Base-by-base conservation (phyloP, 2,797 vertebrate species). In the Argentina silus region DNA sequence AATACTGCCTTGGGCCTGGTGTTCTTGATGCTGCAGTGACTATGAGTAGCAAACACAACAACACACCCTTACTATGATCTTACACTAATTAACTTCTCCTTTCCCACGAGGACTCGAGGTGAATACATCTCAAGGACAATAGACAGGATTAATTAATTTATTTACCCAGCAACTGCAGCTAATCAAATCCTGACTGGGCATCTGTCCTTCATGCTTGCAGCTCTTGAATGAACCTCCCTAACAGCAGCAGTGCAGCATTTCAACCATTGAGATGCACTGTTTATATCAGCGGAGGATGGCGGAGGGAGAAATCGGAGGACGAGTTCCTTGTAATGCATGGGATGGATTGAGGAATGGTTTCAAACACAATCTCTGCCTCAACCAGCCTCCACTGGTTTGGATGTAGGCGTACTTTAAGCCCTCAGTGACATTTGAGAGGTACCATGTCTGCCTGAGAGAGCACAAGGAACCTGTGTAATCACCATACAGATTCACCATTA, bases 81-180 rank as follows among this genome's bases (percentile, higher is more conserved):
- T 91, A 36, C 27, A 36, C 27, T 36, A 89, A 90, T 93, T 91
- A 90, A 85, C 84, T 90, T 88, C 78, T 79, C 57, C 80, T 88
- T 78, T 90, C 87, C 81, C 63, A 70, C 63, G 86, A 89, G 87
- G 82, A 84, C 87, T 79, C 74, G 77, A 72, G 75, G 80, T 83
- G 84, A 88, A 89, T 86, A 87, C 87, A 89, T 88, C 86, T 89
- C 84, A 91, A 91, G 88, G 90, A 92, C 90, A 90, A 91, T 85
- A 84, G 82, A 83, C 66, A 14, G 80, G 82, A 91, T 91, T 92
- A 87, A 86, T 90, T 90, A 74, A 86, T 88, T 90, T 90, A 91
- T 91, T 90, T 88, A 89, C 87, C 56, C 53, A 83, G 84, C 78
- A 81, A 86, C 76, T 78, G 79, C 78, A 73, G 81, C 90, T 90